Base-by-base conservation (phyloP, 2,113 vertebrate species). In the Pica pica region DNA sequence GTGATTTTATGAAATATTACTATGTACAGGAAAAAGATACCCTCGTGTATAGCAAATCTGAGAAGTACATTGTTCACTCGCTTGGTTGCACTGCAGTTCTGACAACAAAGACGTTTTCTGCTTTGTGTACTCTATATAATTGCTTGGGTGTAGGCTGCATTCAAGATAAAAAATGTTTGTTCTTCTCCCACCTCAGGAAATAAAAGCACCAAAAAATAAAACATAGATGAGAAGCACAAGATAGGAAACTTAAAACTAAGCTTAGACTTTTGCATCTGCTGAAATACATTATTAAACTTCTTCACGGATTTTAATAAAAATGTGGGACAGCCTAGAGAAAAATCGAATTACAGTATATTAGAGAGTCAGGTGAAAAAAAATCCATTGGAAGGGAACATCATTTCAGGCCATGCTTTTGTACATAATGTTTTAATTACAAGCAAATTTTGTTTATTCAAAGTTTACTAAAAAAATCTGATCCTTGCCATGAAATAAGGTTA, bases 81-180 rank as follows among this genome's bases (percentile, higher is more conserved):
- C 75, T 39, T 1, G 5, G 60, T 78, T 83, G 83, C 27, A 21
- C 75, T 26, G 63, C 71, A 47, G 56, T 71, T 80, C 87, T 86
- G 71, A 88, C 79, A 86, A 94, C 89, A 89, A 91, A 81, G 80
- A 78, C 33, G 5, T 80, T 81, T 94, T 80, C 76, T 92, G 93
- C 90, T 94, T 90, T 95, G 90, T 95, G 94, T 96, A 81, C 93
- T 96, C 75, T 82, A 20, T 53, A 12, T 83, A 93, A 95, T 90
- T 97, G 65, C 93, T 68, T 94, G 94, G 94, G 92, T 92, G 94
- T 92, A 83, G 93, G 83, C 93, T 89, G 59, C 56, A 41, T 95
- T 86, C n/a, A 68, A 80, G 88, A 94, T 90, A 60, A 83, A 90
- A 87, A 67, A 91, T 47, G 79, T 95, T 96, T 95, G 68, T 83